Evolutionary conservation across 2,888 invertebrate genomes (phyloP).

Genomic region (Myopa tessellatipennis): DNA sequence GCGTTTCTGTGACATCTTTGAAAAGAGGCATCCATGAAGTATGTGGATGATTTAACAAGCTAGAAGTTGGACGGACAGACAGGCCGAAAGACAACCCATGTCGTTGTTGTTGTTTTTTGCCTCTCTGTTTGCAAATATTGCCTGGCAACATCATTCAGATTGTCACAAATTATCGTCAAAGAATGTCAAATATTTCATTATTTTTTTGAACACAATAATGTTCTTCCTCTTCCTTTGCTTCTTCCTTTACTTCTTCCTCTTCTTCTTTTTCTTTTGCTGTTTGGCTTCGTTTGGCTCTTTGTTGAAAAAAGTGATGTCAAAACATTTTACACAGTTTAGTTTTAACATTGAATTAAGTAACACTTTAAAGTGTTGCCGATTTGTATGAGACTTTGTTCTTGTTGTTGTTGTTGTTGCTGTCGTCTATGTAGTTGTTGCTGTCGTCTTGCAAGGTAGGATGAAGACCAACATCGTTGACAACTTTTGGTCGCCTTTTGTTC

Average conservation of each 20-base stretch:
- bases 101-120: not conserved
- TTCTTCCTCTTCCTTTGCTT: not conserved
- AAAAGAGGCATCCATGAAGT: too few species aligned
- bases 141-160: constrained; percentile 5
- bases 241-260: not conserved
- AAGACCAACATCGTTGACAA: too few species aligned
- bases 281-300: not conserved
- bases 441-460: not conserved
- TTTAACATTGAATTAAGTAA: not conserved
- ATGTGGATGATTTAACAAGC: not conserved
- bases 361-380: constrained; percentile 2
- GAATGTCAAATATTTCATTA: constrained; percentile 7
- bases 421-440: not conserved
- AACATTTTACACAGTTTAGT: not conserved
- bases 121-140: constrained; percentile 15
- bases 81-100: not conserved
- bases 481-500: too few species aligned
- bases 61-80: not conserved
- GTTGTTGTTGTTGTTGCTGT: not conserved
- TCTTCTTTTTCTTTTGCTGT: not conserved
- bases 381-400: not conserved
- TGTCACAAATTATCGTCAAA: not conserved
- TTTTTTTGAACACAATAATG: too few species aligned
- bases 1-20: too few species aligned
- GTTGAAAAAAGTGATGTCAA: not conserved